Evolutionary conservation across 1,140 invertebrate genomes (phyloP), one percentile per base, ranked within the genome.

Genomic region (Drosophila gunungcola): DNA sequence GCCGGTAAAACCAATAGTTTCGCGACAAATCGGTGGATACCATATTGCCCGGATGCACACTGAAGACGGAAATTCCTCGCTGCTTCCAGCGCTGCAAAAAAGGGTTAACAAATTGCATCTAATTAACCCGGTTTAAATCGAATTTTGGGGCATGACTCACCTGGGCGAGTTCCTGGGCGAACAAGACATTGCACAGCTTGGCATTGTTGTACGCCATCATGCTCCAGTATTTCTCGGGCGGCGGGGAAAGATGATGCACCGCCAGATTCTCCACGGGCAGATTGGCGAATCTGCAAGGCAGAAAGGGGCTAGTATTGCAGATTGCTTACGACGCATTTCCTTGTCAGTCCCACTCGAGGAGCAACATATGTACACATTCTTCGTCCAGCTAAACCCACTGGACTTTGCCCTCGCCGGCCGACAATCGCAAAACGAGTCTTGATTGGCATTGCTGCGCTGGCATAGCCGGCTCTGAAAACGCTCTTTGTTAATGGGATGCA

Each of bases 11-110:
- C 97, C 97, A 98, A 95, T 96, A 98, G 91, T 97, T 94, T 34
- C 97, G 94, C n/a, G 94, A 92, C 3, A 99, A 21, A 67, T 95
- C 94, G 7, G 96, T 95, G 64, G 93, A 96, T 5, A 98, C 96
- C 95, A 98, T 95, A 92, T 98, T 99, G 16, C 98, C 98, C 27
- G 98, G 98, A 94, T 99, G 98, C 12, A 98, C 92, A 16, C 96
- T 95, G 92, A 97, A 97, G 2, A 96, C 95, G 29, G 93, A 94
- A n/a, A 99, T 94, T 2, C 95, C 95, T 77, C 94, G 94, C 11
- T 92, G 88, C 49, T 94, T 94, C 94, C 97, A 96, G 68, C 95
- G 94, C 90, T 94, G 27, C 1, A 16, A 48, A 9, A 43, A 16
- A 10, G 13, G 60, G 12, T n/a, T 13, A 45, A 11, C 2, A 12